These are phyloP conservation scores for Drosophila nebulosa DNA, from an alignment of 1,140 invertebrate genomes.

Conservation along the genomic window DNA sequence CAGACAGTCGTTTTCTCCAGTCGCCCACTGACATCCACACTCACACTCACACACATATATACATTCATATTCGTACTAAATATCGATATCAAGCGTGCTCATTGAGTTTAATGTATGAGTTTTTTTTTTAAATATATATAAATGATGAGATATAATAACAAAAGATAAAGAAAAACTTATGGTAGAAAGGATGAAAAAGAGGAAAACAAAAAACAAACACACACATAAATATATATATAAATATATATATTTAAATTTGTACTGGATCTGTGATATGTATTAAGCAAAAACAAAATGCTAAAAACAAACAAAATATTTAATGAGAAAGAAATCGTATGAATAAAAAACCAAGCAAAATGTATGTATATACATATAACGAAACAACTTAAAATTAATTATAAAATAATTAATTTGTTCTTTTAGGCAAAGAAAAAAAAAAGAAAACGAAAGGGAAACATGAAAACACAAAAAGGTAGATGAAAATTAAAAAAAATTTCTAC, in stretches of 20 bases:
- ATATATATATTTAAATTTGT: slow-evolving; percentile 64
- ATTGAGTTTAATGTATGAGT: slow-evolving; percentile 68
- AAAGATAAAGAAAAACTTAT: slow-evolving; percentile 37
- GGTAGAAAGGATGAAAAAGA: slow-evolving; percentile 39
- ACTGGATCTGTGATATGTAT: slow-evolving; percentile 81
- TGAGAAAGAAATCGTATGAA: slow-evolving; percentile 19
- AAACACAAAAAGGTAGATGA: slow-evolving; percentile 54
- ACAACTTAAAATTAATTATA: slow-evolving; percentile 73
- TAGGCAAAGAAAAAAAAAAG: slow-evolving; percentile 54
- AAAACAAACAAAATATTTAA: slow-evolving; percentile 43
- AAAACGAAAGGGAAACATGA: slow-evolving; percentile 47
- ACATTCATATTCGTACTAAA: slow-evolving; percentile 51
- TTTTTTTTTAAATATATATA: slow-evolving; percentile 59
- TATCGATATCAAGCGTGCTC: slow-evolving; percentile 65
- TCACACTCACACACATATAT: slow-evolving; percentile 10
- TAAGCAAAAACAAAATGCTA: slow-evolving; percentile 56
- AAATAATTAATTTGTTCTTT: slow-evolving; percentile 72
- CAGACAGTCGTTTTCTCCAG: slow-evolving; percentile 18
- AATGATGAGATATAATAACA: slow-evolving; percentile 54
- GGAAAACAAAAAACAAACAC: slow-evolving; percentile 38
- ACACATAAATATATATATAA: slow-evolving; percentile 52
- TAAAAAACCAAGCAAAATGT: slow-evolving; percentile 39
- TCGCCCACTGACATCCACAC: slow-evolving; percentile 1
- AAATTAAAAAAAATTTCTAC: too few species aligned
- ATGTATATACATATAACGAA: slow-evolving; percentile 40